Evolutionary conservation across 2,888 invertebrate genomes (phyloP).

Genomic region (Eurois occulta): DNA sequence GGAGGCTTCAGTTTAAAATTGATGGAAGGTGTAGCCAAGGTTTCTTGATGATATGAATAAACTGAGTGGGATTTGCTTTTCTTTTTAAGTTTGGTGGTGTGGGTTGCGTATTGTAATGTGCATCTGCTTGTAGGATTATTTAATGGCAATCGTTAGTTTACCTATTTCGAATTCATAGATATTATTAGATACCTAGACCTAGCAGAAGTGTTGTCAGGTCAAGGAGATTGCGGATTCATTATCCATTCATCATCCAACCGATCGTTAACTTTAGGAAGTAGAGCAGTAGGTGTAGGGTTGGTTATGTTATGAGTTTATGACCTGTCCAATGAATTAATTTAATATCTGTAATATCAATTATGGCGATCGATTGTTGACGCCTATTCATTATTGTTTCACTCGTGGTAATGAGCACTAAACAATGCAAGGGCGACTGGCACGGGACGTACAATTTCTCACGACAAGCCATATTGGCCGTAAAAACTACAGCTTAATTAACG

Average conservation of each 20-base stretch:
- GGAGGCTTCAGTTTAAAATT: slow-evolving; percentile 10
- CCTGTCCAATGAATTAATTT: not conserved
- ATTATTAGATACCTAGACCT: too few species aligned
- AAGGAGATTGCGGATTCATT: not conserved
- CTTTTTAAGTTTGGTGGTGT: slow-evolving; percentile 9
- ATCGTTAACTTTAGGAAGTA: too few species aligned
- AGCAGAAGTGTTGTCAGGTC: not conserved
- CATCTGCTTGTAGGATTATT: slow-evolving; percentile 10
- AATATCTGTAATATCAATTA: not conserved
- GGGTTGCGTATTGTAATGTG: slow-evolving; percentile 9
- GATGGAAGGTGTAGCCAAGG: slow-evolving; percentile 33
- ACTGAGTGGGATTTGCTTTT: slow-evolving; percentile 25
- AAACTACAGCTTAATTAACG: slow-evolving; percentile 20
- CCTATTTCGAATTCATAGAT: not conserved
- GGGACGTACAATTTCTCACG: slow-evolving; percentile 41
- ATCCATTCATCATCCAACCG: not conserved
- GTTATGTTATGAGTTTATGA: too few species aligned
- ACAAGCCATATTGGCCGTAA: slow-evolving; percentile 52
- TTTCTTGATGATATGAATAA: not conserved
- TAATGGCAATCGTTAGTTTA: not conserved
- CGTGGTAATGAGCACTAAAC: slow-evolving; percentile 27
- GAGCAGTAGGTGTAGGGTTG: too few species aligned
- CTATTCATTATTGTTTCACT: slow-evolving; percentile 10
- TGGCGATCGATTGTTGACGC: not conserved
- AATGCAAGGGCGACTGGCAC: slow-evolving; percentile 59